Base-by-base conservation (phyloP, 2,888 invertebrate genomes). In the Stenotaenia linearis region DNA sequence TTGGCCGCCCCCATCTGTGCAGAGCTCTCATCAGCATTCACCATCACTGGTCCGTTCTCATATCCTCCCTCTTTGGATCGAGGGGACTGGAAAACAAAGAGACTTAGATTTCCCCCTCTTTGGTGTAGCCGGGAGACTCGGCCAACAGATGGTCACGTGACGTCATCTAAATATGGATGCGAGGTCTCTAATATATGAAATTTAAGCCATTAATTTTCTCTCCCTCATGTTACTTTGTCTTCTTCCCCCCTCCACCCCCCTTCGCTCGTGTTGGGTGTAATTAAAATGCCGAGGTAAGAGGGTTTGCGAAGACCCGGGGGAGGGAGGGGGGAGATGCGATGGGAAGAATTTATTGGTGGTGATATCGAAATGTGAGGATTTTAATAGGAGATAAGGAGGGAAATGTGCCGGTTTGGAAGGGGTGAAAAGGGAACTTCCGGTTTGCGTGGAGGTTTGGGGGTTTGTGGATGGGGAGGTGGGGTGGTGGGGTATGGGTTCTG, bases 181-280 rank as follows among this genome's bases (percentile, higher is more conserved):
- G 56, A 21, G 21, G 6, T 56, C 23, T 56, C 21, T 56, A 56
- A 56, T 56, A 56, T 56, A 56, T 56, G 56, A 56, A 69, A 69
- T 69, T 69, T 28, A 69, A 69, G 69, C 69, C 69, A 69, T 69
- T 69, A 69, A 69, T 69, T 69, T 69, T 28, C 28, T 28, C 28
- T 12, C 45, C 45, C 45, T 45, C 45, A 4, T 45, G 45, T 18
- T 32, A 32, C 32, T 32, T 45, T 45, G 6, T 15, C 69, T 28
- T 6, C 23, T 69, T 61, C 10, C 28, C 28, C 69, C 56, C 56
- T 56, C 56, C 5, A 9, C n/a, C 56, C 3, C 56, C 12, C 9
- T 45, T 45, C 18, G 45, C n/a, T 69, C 28, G 25, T 28, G 50
- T 50, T 50, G 50, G 40, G 25, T 28, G 69, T 69, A 69, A 69